Evolutionary conservation across 2,888 invertebrate genomes (phyloP), one percentile per base, ranked within the genome.

Genomic region (Athalia circularis): DNA sequence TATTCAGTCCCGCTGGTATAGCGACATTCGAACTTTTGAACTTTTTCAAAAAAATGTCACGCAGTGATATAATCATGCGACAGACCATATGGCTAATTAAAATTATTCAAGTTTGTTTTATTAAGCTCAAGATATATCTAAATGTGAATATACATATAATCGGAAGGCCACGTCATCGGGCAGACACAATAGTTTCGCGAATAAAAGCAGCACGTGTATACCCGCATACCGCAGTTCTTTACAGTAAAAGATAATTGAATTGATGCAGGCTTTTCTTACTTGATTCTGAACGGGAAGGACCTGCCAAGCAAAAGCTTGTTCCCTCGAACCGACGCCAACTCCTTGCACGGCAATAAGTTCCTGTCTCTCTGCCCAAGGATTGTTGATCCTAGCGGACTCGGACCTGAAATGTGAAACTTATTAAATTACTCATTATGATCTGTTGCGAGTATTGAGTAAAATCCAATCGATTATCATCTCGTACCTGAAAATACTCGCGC

Each of bases 251-350:
- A 54, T 54, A 11, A 54, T 68, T 11, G 11, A 47, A 47, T 72
- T 13, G 29, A 29, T 29, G 29, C 29, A 29, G 29, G 29, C 29
- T 47, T 47, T 3, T 72, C 79, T 82, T 83, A 86, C 87, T 80
- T 85, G 83, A 61, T 77, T 78, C 29, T 84, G 81, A 61, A 82
- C 75, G 47, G 84, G 82, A 64, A 86, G 68, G 59, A 87, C 83
- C 77, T 87, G 86, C 87, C 87, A 87, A 13, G 86, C 85, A 5
- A 84, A 78, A 11, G 86, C 78, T 43, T 84, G 85, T 5, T 70
- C 78, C 57, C 84, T 85, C 5, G 84, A 77, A 77, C 81, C 82
- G 29, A 87, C 65, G 15, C 84, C 85, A 45, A 86, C 81, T 47
- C 87, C 87, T 4, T 11, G 9, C 47, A 83, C 80, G 5, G 87